Conservation (phyloP, 2,113 vertebrate species). For the Clupea harengus region DNA sequence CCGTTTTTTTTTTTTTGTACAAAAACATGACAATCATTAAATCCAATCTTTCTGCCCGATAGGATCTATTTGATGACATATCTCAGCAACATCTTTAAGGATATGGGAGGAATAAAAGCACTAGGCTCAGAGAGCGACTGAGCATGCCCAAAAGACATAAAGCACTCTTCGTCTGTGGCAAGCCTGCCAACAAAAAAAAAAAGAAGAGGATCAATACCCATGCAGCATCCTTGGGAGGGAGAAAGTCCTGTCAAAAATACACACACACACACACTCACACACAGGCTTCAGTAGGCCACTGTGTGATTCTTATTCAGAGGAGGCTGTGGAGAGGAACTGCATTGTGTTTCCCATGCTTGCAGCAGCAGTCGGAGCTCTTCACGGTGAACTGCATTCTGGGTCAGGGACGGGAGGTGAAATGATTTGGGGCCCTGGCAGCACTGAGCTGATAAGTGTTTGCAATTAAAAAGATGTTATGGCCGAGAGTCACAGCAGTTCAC, state of each 20-base stretch:
- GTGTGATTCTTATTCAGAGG: not conserved
- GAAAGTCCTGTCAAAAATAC: not conserved
- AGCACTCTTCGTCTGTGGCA: not conserved
- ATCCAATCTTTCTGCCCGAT: not conserved
- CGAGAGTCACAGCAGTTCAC: not conserved
- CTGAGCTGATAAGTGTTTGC: not conserved
- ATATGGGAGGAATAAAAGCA: not conserved
- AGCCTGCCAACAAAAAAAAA: not conserved
- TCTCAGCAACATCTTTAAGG: not conserved
- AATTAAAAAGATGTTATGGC: not conserved
- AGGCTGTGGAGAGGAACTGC: not conserved
- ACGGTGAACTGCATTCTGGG: constrained; percentile 5
- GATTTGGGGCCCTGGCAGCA: not conserved
- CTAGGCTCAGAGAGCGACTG: not conserved
- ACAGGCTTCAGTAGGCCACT: not conserved
- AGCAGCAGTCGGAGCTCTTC: not conserved
- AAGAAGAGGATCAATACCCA: constrained; percentile 21
- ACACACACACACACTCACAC: constrained; percentile 15
- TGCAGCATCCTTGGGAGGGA: constrained; percentile 21
- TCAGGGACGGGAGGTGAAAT: not conserved
- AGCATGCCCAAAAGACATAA: constrained; percentile 1
- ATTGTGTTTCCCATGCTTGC: not conserved
- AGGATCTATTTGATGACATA: constrained; percentile 7
- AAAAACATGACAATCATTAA: constrained; percentile 8
- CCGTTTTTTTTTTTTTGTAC: not conserved